A percentile compares a stretch with the other conserved stretches of the same genome.
phyloP scores from a whole-genome alignment of 92 coral and sea anemone species.

The Epizoanthus scotinus region DNA sequence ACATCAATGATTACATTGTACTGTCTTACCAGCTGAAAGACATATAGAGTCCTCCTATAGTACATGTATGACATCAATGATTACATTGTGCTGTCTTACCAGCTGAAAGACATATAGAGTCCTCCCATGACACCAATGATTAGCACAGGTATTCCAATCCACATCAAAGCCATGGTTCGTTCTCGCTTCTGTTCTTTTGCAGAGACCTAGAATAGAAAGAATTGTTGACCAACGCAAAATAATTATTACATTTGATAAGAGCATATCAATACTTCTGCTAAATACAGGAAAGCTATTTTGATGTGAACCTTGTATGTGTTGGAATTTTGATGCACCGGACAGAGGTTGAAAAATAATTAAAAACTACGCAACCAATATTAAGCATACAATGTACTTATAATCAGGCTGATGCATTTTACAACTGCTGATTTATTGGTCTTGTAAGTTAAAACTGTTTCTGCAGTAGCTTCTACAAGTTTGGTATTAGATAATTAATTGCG shows the following conservation, averaged over 20 bases:
- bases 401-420: too few species aligned
- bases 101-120: constrained; percentile 91
- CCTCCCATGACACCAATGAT: constrained; percentile 91
- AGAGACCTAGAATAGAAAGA: constrained; percentile 56
- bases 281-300: too few species aligned
- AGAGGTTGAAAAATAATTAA: too few species aligned
- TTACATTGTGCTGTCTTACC: constrained; percentile 57
- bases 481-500: too few species aligned
- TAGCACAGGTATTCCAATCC: constrained; percentile 99
- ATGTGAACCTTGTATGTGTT: too few species aligned
- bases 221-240: background rate
- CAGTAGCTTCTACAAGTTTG: too few species aligned
- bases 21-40: constrained; percentile 89
- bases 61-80: background rate
- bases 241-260: background rate
- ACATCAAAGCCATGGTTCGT: constrained; percentile 93
- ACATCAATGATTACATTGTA: background rate
- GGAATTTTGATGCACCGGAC: too few species aligned
- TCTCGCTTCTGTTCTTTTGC: constrained; percentile 85
- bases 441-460: too few species aligned
- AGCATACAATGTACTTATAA: too few species aligned
- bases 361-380: too few species aligned
- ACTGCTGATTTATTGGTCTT: too few species aligned
- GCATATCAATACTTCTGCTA: too few species aligned
- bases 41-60: constrained; percentile 95